Evolutionary conservation across 2,888 invertebrate genomes (phyloP).

Genomic region (Galeopsomyia nigrocyanea): DNA sequence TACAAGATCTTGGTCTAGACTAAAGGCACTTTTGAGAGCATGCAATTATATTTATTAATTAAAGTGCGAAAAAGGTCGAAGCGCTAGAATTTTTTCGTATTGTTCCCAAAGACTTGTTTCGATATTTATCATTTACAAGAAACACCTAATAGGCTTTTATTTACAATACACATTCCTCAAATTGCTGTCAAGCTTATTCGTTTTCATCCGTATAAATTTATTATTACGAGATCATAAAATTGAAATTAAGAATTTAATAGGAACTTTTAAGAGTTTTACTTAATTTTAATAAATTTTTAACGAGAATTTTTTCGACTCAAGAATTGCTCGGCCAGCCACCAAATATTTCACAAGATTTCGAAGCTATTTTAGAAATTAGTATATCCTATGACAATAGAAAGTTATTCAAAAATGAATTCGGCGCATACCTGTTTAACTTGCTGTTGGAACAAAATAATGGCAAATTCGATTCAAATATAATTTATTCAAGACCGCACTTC

Average conservation of each 20-base stretch:
- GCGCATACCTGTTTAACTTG: too few relatives aligned
- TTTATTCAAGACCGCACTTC: conserved; percentile 33
- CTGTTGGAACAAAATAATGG: too few relatives aligned
- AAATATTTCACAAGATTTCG: not conserved
- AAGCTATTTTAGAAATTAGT: not conserved
- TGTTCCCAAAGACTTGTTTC: conserved; percentile 45
- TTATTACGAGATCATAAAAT: too few relatives aligned
- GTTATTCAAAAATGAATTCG: not conserved
- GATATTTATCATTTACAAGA: conserved; percentile 9
- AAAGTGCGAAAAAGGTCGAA: conserved; percentile 45
- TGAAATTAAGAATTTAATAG: conserved; percentile 6
- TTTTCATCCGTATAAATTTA: too few relatives aligned
- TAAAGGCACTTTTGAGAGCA: conserved; percentile 48
- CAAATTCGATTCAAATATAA: conserved; percentile 39
- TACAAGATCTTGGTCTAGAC: conserved; percentile 47
- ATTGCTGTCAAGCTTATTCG: not conserved
- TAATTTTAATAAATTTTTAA: too few relatives aligned
- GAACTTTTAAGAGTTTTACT: conserved; percentile 29
- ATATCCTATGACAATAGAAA: not conserved
- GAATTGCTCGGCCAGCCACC: not conserved
- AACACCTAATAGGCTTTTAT: conserved; percentile 9
- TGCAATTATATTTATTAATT: conserved; percentile 40
- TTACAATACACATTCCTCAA: not conserved
- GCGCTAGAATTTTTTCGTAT: conserved; percentile 36
- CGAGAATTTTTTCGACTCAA: not conserved